Percentiles rank a stretch among this genome's conserved stretches.
phyloP scores from a whole-genome alignment of 2,888 invertebrate genomes.

The Plagodis dolabraria region DNA sequence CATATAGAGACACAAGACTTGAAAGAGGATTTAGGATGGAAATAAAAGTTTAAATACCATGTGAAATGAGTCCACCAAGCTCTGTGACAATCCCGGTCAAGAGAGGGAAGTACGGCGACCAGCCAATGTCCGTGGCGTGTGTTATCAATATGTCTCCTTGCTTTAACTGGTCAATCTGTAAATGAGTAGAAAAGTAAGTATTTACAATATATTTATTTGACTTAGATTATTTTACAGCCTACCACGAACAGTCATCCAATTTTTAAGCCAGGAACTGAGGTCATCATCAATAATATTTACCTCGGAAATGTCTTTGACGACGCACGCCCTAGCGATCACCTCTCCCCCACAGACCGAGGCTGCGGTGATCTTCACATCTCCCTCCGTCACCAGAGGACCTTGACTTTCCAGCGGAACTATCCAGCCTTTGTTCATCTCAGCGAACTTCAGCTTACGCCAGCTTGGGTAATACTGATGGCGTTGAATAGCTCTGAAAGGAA shows the following conservation, averaged over 20 bases:
- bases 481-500: conserved; percentile 85
- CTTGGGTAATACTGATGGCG: conserved; percentile 85
- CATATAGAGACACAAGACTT: no score
- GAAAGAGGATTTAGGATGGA: no score
- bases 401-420: conserved; percentile 54
- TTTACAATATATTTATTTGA: conserved; percentile 14
- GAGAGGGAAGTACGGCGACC: conserved; percentile 94
- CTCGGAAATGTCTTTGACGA: conserved; percentile 87
- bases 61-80: conserved; percentile 92
- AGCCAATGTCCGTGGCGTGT: conserved; percentile 91
- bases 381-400: conserved; percentile 47
- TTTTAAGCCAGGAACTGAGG: no score
- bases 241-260: background rate
- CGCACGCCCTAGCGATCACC: conserved; percentile 88
- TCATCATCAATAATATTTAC: conserved; percentile 58
- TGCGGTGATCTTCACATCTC: conserved; percentile 76
- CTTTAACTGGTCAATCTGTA: conserved; percentile 74
- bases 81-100: conserved; percentile 92
- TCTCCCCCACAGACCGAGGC: conserved; percentile 90
- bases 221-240: background rate
- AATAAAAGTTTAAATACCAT: conserved; percentile 79
- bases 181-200: background rate
- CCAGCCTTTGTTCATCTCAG: conserved; percentile 84
- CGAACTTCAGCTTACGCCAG: conserved; percentile 86
- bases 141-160: conserved; percentile 91